Base-by-base conservation (phyloP, 2,888 invertebrate genomes). In the Pyrgus malvae region DNA sequence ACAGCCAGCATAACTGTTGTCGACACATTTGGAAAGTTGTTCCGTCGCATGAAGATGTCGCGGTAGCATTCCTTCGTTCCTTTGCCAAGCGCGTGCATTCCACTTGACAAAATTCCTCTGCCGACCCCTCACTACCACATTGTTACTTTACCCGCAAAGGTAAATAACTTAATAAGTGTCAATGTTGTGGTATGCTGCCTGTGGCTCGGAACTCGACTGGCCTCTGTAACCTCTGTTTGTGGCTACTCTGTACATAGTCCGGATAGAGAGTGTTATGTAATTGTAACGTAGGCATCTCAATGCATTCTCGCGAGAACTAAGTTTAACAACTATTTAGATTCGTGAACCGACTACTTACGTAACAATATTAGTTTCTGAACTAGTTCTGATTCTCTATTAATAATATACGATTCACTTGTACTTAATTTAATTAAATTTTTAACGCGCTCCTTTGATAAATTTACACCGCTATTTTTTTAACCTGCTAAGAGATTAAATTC, bases 1-100 rank as follows among this genome's bases (percentile, higher is more conserved):
- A 58, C 50, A 49, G 12, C 55, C 33, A 40, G 17, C 48, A 50
- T 57, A 51, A 74, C 72, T 72, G 68, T 63, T 63, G 67, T 68
- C 68, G 57, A 60, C 66, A 68, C 73, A 74, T 78, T 80, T 69
- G 68, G 66, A 74, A 77, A 80, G 74, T 76, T 74, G 75, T 76
- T 68, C 46, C 65, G 69, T 68, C 70, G 67, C 76, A 85, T 84
- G 83, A 85, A 88, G 87, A 88, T 80, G 81, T 86, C 74, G 77
- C 70, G 74, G 80, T 69, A 71, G 73, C 75, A 84, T 86, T 81
- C 83, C 80, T 33, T 63, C 59, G 50, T 66, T 66, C 72, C 72
- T 78, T 79, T 74, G 73, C 73, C 72, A 76, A 78, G 68, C 71
- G 70, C 71, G 73, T 74, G 76, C 80, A 87, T 87, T 80, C 85